Evolutionary conservation across 1,140 invertebrate species (phyloP).

Genomic region (Streblospio benedicti): DNA sequence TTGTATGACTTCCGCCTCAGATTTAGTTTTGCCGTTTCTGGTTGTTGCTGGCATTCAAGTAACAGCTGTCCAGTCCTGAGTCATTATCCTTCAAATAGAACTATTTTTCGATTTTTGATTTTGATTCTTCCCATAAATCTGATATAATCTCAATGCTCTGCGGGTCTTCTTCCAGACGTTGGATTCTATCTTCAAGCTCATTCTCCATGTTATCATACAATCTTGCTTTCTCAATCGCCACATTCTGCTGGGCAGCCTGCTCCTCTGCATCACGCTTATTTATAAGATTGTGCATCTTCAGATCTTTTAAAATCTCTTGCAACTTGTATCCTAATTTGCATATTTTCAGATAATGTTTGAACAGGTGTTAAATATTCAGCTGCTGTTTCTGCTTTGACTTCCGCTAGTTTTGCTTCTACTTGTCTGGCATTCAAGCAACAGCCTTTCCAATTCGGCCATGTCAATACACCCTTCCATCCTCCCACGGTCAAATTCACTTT

Average conservation of each 20-base stretch:
- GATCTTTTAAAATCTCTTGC: slow-evolving; percentile 73
- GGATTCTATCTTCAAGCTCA: no score
- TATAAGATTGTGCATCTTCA: slow-evolving; percentile 69
- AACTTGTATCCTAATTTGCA: slow-evolving; percentile 76
- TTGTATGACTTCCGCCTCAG: slow-evolving; percentile 80
- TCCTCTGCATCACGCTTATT: slow-evolving; percentile 46
- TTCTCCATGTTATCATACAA: no score
- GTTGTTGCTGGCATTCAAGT: slow-evolving; percentile 64
- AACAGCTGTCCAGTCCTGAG: no score
- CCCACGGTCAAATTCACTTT: no score
- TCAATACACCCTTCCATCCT: slow-evolving; percentile 80
- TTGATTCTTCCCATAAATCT: no score
- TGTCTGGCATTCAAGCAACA: slow-evolving; percentile 73
- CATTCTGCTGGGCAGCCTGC: slow-evolving; percentile 20
- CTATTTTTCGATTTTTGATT: no score
- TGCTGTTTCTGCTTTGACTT: slow-evolving; percentile 73
- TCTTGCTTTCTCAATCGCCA: no score
- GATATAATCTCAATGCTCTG: no score
- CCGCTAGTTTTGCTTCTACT: slow-evolving; percentile 73
- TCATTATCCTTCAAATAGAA: no score
- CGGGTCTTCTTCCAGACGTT: no score
- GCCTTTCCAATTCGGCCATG: slow-evolving; percentile 75
- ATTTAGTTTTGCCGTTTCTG: slow-evolving; percentile 74
- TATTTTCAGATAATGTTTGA: slow-evolving; percentile 71
- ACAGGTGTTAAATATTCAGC: slow-evolving; percentile 79